Percentiles rank a stretch among this genome's conserved stretches.
These are phyloP conservation scores for Fulmarus glacialis DNA, from an alignment of 2,113 vertebrate genomes.

Conservation along the genomic window DNA sequence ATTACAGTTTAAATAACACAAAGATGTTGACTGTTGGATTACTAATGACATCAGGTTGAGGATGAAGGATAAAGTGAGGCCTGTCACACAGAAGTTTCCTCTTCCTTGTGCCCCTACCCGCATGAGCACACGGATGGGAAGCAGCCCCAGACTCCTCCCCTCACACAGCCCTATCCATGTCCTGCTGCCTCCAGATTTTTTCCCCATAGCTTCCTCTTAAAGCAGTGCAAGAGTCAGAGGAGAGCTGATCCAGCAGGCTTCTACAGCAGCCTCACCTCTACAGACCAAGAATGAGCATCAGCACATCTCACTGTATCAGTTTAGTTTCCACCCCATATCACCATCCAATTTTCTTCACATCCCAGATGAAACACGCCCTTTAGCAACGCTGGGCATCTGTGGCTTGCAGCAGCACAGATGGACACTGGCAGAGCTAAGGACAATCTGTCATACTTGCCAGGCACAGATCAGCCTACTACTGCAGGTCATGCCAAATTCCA, in stretches of 20 bases:
- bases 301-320: background rate
- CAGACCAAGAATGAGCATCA: background rate
- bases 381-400: background rate
- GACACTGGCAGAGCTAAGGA: background rate
- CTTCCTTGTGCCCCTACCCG: background rate
- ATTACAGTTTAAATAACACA: background rate
- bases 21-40: background rate
- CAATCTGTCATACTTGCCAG: background rate
- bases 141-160: background rate
- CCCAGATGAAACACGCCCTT: background rate
- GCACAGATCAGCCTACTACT: background rate
- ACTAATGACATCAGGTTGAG: background rate
- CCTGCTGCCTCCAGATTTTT: background rate
- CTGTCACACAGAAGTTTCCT: background rate
- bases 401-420: background rate
- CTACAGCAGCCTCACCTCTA: background rate
- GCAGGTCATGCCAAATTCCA: background rate
- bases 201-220: background rate
- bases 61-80: background rate
- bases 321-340: background rate
- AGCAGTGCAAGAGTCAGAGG: background rate
- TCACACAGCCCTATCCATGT: background rate
- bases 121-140: background rate
- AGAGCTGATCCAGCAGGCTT: background rate
- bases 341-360: background rate